Conservation (phyloP, 2,797 vertebrate genomes). For the Lophius americanus region DNA sequence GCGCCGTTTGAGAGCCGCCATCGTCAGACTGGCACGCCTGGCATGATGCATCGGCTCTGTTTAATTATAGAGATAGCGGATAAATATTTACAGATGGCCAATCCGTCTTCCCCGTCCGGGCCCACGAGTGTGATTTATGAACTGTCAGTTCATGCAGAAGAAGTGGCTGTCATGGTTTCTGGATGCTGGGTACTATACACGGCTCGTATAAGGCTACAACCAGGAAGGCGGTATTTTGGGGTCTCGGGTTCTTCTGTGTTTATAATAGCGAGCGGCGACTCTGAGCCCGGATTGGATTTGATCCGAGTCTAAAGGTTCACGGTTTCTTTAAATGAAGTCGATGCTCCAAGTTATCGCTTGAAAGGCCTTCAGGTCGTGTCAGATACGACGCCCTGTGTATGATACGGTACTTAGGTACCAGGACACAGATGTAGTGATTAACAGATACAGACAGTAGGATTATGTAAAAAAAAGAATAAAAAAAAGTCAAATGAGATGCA, state of each 20-base stretch:
- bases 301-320: slow-evolving; percentile 11
- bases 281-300: slow-evolving; percentile 15
- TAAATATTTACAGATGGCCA: slow-evolving; percentile 83
- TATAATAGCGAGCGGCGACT: slow-evolving; percentile 9
- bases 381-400: slow-evolving; percentile 9
- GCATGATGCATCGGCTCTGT: slow-evolving; percentile 79
- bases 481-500: too few species aligned
- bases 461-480: too few species aligned
- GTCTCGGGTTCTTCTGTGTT: slow-evolving; percentile 4
- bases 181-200: slow-evolving; percentile 33
- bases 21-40: slow-evolving; percentile 67
- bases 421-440: too few species aligned
- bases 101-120: slow-evolving; percentile 67
- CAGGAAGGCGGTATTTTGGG: slow-evolving; percentile 3
- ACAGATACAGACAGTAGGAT: too few species aligned
- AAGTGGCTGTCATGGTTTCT: slow-evolving; percentile 56
- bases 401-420: too few species aligned
- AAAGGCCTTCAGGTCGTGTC: slow-evolving; percentile 34
- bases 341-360: slow-evolving; percentile 20
- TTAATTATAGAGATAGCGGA: slow-evolving; percentile 83
- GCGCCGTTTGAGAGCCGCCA: slow-evolving; percentile 51
- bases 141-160: slow-evolving; percentile 64
- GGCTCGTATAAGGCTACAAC: slow-evolving; percentile 16
- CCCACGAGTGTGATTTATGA: slow-evolving; percentile 78
- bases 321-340: slow-evolving; percentile 20